Evolutionary conservation across 2,113 vertebrate species (phyloP).

Genomic region (Irena cyanogastra): DNA sequence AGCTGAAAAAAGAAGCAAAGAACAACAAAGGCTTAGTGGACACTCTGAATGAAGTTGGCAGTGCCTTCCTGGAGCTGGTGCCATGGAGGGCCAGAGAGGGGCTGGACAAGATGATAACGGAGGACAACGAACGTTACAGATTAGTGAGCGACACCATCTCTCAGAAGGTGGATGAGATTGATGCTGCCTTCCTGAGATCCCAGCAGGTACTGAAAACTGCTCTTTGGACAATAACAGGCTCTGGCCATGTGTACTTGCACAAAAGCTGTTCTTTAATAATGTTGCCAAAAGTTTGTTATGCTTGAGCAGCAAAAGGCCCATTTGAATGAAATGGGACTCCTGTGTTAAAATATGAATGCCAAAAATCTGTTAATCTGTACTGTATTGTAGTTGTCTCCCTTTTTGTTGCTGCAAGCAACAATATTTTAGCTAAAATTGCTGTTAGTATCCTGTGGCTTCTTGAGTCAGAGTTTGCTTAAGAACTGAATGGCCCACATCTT

Average conservation of each 20-base stretch:
- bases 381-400: constrained; percentile 9
- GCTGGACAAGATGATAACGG: constrained; percentile 87
- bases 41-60: constrained; percentile 87
- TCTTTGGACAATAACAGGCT: not conserved
- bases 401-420: not conserved
- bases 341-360: not conserved
- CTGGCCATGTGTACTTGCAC: not conserved
- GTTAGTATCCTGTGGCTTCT: not conserved
- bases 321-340: constrained; percentile 7
- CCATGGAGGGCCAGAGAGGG: constrained; percentile 92
- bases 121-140: constrained; percentile 88
- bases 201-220: constrained; percentile 83
- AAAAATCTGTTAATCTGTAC: not conserved
- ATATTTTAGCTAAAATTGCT: not conserved
- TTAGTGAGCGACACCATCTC: constrained; percentile 77
- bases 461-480: not conserved
- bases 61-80: constrained; percentile 88
- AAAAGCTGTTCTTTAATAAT: not conserved
- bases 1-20: constrained; percentile 83
- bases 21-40: constrained; percentile 81
- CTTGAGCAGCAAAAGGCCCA: not conserved
- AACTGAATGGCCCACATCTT: not conserved
- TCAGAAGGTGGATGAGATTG: constrained; percentile 87
- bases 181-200: constrained; percentile 86
- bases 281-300: not conserved